Evolutionary conservation across 2,888 invertebrate species (phyloP).

Genomic region (Cynaeus angustus): DNA sequence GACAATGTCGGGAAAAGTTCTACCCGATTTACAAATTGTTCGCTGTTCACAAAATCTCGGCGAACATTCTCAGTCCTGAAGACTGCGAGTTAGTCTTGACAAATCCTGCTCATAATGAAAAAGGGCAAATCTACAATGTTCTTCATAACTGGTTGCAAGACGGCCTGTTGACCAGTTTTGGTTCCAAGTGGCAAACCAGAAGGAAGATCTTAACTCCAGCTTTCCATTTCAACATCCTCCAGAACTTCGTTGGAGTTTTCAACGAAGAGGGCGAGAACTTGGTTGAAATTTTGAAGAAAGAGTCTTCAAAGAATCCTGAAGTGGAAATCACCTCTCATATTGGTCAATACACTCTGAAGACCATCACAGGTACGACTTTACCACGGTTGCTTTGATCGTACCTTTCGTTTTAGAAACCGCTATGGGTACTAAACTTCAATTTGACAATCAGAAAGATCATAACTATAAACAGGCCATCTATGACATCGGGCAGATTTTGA

Average conservation of each 20-base stretch:
- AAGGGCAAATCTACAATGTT: constrained; percentile 63
- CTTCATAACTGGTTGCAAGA: constrained; percentile 67
- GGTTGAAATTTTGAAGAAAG: constrained; percentile 38
- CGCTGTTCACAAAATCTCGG: constrained; percentile 9
- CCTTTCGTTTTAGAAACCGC: constrained; percentile 47
- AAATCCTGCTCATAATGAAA: constrained; percentile 63
- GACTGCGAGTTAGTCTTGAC: constrained; percentile 61
- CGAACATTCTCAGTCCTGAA: constrained; percentile 29
- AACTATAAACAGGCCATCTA: constrained; percentile 29
- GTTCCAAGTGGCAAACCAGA: constrained; percentile 59
- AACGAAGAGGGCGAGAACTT: constrained; percentile 56
- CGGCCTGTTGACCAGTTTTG: constrained; percentile 68
- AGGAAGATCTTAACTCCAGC: constrained; percentile 61
- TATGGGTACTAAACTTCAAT: constrained; percentile 53
- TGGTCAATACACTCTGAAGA: constrained; percentile 32
- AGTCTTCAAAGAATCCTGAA: not conserved
- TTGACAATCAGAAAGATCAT: constrained; percentile 21
- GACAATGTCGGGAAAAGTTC: constrained; percentile 5
- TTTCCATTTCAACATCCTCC: constrained; percentile 60
- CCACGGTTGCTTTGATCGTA: not conserved
- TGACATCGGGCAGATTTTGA: constrained; percentile 23
- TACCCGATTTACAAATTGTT: constrained; percentile 25
- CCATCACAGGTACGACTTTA: constrained; percentile 19
- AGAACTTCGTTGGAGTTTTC: constrained; percentile 57
- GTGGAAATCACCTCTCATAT: constrained; percentile 27